Evolutionary conservation across 1,140 invertebrate species (phyloP).

Genomic region (Rhynchophorus ferrugineus): DNA sequence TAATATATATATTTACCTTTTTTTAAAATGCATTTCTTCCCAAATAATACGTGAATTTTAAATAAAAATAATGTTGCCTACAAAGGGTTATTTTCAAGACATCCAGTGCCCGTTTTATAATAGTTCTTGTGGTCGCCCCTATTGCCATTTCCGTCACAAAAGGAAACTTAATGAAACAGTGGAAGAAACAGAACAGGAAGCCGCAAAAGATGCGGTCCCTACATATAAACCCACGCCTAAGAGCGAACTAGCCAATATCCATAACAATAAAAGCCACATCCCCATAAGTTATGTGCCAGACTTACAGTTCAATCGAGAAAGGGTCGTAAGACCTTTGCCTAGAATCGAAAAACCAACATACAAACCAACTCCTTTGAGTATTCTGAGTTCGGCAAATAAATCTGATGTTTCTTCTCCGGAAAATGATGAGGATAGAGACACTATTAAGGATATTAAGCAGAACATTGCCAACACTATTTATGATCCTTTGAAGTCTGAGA

Average conservation of each 20-base stretch:
- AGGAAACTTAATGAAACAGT: constrained; percentile 46
- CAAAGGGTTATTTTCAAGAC: constrained; percentile 75
- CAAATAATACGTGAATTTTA: constrained; percentile 5
- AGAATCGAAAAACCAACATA: constrained; percentile 34
- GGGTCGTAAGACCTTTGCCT: constrained; percentile 22
- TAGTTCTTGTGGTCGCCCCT: constrained; percentile 72
- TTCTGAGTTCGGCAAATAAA: constrained; percentile 30
- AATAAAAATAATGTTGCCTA: constrained; percentile 64
- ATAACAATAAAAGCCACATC: constrained; percentile 34
- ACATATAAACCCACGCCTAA: constrained; percentile 45
- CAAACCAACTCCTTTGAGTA: constrained; percentile 38
- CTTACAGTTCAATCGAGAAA: constrained; percentile 29
- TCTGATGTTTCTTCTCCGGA: constrained; percentile 9
- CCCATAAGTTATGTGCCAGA: constrained; percentile 40
- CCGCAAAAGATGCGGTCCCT: constrained; percentile 31
- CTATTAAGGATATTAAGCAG: constrained; percentile 29
- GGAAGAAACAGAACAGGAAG: constrained; percentile 21
- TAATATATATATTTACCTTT: background rate
- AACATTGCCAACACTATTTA: constrained; percentile 30
- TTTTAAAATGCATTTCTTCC: background rate
- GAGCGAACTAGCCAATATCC: constrained; percentile 35
- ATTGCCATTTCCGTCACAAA: constrained; percentile 82
- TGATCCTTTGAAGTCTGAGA: constrained; percentile 28
- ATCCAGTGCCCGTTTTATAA: constrained; percentile 78
- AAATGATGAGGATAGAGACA: constrained; percentile 20